A percentile compares a stretch with the other conserved stretches of the same genome.
Conservation (phyloP, 1,140 invertebrate species). For the Ceratoteleas bidentatus region DNA sequence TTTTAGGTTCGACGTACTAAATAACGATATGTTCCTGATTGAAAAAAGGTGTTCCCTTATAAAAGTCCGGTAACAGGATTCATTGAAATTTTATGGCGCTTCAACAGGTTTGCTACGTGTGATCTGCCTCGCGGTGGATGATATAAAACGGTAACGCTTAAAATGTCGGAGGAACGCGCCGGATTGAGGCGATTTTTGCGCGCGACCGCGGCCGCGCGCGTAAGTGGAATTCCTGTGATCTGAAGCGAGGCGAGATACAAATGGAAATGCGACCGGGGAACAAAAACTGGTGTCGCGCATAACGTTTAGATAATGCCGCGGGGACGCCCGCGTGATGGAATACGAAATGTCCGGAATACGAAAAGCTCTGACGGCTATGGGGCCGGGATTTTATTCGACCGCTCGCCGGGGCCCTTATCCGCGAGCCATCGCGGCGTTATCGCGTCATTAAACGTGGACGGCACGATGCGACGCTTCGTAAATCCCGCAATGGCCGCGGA, state of each 20-base stretch:
- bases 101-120: slow-evolving; percentile 59
- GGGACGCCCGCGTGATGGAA: slow-evolving; percentile 1
- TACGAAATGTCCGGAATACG: background rate
- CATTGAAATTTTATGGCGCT: slow-evolving; percentile 58
- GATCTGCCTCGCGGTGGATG: slow-evolving; percentile 43
- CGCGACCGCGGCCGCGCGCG: background rate
- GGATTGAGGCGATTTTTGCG: slow-evolving; percentile 45
- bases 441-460: slow-evolving; percentile 17
- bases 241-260: slow-evolving; percentile 39
- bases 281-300: slow-evolving; percentile 40
- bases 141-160: slow-evolving; percentile 57
- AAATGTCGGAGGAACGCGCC: slow-evolving; percentile 30
- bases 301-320: slow-evolving; percentile 33
- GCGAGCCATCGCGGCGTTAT: slow-evolving; percentile 17
- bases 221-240: slow-evolving; percentile 55
- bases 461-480: too few species aligned
- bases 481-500: too few species aligned
- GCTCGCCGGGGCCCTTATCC: slow-evolving; percentile 15
- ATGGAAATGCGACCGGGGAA: slow-evolving; percentile 40
- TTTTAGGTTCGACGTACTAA: slow-evolving; percentile 51
- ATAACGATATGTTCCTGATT: slow-evolving; percentile 57
- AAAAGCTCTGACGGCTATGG: background rate
- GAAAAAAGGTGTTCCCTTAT: slow-evolving; percentile 42
- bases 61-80: slow-evolving; percentile 61
- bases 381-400: background rate